Percentiles rank a stretch among this genome's conserved stretches.
phyloP scores from a whole-genome alignment of 2,113 vertebrate species.

The Polypterus bichir region DNA sequence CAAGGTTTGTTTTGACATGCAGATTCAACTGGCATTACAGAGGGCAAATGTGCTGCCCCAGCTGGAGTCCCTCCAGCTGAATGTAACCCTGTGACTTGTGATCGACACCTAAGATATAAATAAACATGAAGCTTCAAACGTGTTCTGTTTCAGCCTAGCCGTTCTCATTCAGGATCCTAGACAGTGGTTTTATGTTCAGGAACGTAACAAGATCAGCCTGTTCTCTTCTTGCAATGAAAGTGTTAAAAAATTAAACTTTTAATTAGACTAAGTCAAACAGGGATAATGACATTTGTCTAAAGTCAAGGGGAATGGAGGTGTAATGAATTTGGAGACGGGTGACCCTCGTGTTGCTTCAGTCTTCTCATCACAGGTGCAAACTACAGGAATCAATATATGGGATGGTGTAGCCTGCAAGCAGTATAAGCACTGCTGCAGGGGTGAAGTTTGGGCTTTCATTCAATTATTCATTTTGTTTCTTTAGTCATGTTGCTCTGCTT shows the following conservation, averaged over 20 bases:
- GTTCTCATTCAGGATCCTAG: not conserved
- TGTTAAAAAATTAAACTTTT: slow-evolving; percentile 4
- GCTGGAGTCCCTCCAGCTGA: slow-evolving; percentile 1
- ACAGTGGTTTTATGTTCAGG: not conserved
- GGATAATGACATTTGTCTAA: not conserved
- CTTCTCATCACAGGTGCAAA: too few relatives aligned
- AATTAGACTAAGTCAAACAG: slow-evolving; percentile 6
- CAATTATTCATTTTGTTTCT: too few relatives aligned
- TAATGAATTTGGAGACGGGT: too few relatives aligned
- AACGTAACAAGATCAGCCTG: not conserved
- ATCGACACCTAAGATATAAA: not conserved
- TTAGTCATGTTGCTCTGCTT: too few relatives aligned
- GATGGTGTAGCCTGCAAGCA: too few relatives aligned
- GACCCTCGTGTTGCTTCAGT: too few relatives aligned
- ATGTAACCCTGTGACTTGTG: not conserved
- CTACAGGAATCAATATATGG: too few relatives aligned
- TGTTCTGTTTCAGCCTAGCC: not conserved
- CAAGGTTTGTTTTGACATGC: slow-evolving; percentile 1
- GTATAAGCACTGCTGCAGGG: too few relatives aligned
- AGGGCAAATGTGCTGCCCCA: not conserved
- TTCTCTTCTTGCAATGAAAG: slow-evolving; percentile 1
- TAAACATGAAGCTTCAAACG: not conserved
- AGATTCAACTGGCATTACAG: not conserved
- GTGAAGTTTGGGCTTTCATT: too few relatives aligned
- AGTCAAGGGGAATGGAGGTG: too few relatives aligned